Evolutionary conservation across 2,888 invertebrate genomes (phyloP).

Genomic region (Digitonthophagus gazella): DNA sequence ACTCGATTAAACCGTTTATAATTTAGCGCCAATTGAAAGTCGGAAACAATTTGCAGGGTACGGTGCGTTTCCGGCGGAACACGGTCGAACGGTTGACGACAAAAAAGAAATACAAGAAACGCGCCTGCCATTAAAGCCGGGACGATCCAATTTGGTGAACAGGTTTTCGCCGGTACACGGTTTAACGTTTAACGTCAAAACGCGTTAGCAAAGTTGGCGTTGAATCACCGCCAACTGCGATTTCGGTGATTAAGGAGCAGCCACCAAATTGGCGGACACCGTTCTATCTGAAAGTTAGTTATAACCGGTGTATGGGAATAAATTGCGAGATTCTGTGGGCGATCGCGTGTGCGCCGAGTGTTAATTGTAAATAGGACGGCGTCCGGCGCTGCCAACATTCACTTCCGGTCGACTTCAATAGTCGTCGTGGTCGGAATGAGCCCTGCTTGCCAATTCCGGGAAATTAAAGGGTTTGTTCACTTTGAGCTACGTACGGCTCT

Average conservation of each 20-base stretch:
- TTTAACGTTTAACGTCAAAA: neutral
- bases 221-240: neutral
- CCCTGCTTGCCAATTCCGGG: too few species aligned
- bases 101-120: neutral
- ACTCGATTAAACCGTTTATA: neutral
- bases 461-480: too few species aligned
- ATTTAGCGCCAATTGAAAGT: neutral
- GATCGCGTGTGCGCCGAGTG: too few species aligned
- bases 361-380: too few species aligned
- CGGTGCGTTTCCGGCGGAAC: neutral
- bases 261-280: neutral
- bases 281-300: neutral
- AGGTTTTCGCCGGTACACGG: neutral
- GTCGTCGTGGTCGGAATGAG: too few species aligned
- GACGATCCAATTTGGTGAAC: neutral
- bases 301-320: neutral
- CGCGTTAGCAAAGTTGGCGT: neutral
- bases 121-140: neutral
- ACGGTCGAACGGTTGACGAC: neutral
- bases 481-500: too few species aligned
- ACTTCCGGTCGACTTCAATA: too few species aligned
- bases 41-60: neutral
- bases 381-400: too few species aligned
- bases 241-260: neutral
- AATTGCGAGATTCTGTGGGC: too few species aligned